Base-by-base conservation (phyloP, 2,888 invertebrate genomes). In the Epiperipatus broadwayi region DNA sequence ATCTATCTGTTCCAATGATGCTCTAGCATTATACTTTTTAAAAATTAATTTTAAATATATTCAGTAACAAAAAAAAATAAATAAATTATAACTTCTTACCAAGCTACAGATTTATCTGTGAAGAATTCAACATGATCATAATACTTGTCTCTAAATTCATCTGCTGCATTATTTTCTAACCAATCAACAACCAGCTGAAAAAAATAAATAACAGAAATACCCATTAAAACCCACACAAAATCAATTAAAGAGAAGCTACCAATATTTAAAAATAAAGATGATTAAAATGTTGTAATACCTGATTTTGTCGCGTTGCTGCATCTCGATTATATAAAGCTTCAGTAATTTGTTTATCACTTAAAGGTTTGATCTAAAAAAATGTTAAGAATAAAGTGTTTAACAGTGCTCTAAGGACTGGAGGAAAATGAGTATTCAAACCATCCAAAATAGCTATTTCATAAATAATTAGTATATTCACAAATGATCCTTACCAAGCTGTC, bases 131-230 rank as follows among this genome's bases (percentile, higher is more conserved):
- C 64, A 41, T 69, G 53, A 32, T 59, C 60, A 25, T 63, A 59
- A 40, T 56, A 45, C 8, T 47, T 53, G 36, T 58, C 46, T 47
- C 60, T 53, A 37, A 56, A 47, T 27, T 65, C 61, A 46, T 73
- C 73, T 5, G 67, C 59, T 14, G 81, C 77, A 55, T 76, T 78
- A 27, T 73, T 70, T 59, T 91, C 91, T 37, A 91, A 57, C 91
- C 91, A 91, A 58, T 89, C 89, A 18, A 89, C 75, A 28, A 91
- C 72, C 34, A 87, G 56, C 57, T 91, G 81, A 51, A 49, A 47
- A 39, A 39, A 37, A 22, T 2, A 44, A 42, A 31, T 40, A 32
- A 40, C 28, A 37, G 16, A 35, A 2, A 31, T 8, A 35, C 33
- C 21, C 33, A 7, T 3, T 28, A 16, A 5, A 14, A n/a, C n/a